Evolutionary conservation across 2,888 invertebrate species (phyloP).

Genomic region (Helleia helle): DNA sequence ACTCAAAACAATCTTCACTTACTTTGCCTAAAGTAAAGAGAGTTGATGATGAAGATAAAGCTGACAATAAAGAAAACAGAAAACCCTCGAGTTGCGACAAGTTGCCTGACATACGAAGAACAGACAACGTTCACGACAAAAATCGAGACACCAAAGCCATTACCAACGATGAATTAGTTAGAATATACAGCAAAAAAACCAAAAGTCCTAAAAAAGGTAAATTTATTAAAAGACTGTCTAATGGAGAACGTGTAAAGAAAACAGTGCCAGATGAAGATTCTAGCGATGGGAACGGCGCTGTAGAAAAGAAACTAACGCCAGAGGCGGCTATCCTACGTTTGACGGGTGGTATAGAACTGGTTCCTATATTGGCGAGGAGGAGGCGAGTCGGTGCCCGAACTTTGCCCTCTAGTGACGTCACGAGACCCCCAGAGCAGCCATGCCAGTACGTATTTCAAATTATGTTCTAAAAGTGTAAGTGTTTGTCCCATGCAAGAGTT

Average conservation of each 20-base stretch:
- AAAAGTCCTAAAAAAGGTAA: slow-evolving; percentile 42
- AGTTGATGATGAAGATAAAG: slow-evolving; percentile 50
- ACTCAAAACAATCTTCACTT: slow-evolving; percentile 52
- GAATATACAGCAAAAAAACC: slow-evolving; percentile 23
- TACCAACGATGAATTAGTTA: slow-evolving; percentile 12
- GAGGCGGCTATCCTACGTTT: slow-evolving; percentile 51
- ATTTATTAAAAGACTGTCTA: slow-evolving; percentile 46
- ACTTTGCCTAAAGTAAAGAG: slow-evolving; percentile 68
- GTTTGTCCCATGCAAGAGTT: too few relatives aligned
- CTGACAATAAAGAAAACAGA: slow-evolving; percentile 36
- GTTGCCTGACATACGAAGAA: slow-evolving; percentile 46
- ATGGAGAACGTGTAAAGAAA: slow-evolving; percentile 41
- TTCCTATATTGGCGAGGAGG: slow-evolving; percentile 81
- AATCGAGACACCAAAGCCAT: slow-evolving; percentile 23
- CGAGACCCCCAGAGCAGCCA: slow-evolving; percentile 51
- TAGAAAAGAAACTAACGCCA: slow-evolving; percentile 48
- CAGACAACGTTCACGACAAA: slow-evolving; percentile 2
- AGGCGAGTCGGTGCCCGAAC: slow-evolving; percentile 67
- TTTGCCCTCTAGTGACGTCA: slow-evolving; percentile 61
- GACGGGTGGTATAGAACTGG: slow-evolving; percentile 83
- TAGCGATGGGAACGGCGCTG: slow-evolving; percentile 17
- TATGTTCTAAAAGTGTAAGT: too few relatives aligned
- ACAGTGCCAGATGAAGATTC: slow-evolving; percentile 36
- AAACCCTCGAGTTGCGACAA: slow-evolving; percentile 37
- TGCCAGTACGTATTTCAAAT: slow-evolving; percentile 49